Conservation (phyloP, 2,113 vertebrate genomes). For the Willisornis vidua region DNA sequence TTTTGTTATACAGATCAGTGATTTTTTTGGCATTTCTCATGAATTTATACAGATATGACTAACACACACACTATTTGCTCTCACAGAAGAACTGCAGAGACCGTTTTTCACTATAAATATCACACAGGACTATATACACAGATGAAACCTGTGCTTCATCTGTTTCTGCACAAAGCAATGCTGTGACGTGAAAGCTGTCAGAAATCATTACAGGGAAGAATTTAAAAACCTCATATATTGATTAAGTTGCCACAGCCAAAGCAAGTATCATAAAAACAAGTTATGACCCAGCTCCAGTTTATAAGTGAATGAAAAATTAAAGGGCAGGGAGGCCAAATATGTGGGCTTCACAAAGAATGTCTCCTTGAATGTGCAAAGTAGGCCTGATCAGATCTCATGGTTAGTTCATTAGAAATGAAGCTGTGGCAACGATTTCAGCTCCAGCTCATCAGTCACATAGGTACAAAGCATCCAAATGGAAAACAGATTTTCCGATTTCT, state of each 20-base stretch:
- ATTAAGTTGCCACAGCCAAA: background rate
- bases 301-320: slow-evolving; percentile 41
- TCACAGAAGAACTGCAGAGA: background rate
- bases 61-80: background rate
- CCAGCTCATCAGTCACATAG: background rate
- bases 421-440: background rate
- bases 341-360: slow-evolving; percentile 14
- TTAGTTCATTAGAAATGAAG: background rate
- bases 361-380: background rate
- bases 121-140: background rate
- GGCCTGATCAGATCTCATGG: background rate
- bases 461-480: slow-evolving; percentile 17
- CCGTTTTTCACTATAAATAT: background rate
- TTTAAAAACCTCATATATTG: background rate
- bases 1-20: background rate
- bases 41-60: background rate
- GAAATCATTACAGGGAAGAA: background rate
- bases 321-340: slow-evolving; percentile 8
- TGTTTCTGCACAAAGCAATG: background rate
- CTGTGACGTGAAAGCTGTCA: background rate
- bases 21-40: background rate
- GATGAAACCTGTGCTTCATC: background rate
- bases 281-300: background rate
- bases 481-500: slow-evolving; percentile 7
- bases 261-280: slow-evolving; percentile 1